Evolutionary conservation across 2,888 invertebrate genomes (phyloP).

Genomic region (Noctua pronuba): DNA sequence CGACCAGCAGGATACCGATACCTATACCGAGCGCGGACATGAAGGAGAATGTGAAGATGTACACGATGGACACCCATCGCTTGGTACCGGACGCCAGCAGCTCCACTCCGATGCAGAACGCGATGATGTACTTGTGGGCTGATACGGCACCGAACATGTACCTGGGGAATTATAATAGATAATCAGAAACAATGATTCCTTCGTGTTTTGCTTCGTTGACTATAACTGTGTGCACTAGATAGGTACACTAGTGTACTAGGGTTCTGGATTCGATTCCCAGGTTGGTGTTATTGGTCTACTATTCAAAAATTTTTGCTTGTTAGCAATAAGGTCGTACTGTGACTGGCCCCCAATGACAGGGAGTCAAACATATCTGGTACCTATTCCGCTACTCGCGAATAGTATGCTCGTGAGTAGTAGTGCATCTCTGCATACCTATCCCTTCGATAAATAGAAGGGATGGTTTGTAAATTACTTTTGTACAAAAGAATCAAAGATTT

Average conservation of each 20-base stretch:
- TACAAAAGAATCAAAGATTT: too few relatives aligned
- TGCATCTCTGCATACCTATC: not conserved
- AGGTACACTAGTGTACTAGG: too few relatives aligned
- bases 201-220: not conserved
- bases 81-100: conserved; percentile 93
- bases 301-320: not conserved
- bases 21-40: conserved; percentile 95
- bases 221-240: not conserved
- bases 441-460: not conserved
- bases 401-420: too few relatives aligned
- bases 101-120: conserved; percentile 96
- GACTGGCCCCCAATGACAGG: too few relatives aligned
- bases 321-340: too few relatives aligned
- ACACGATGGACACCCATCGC: conserved; percentile 91
- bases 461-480: too few relatives aligned
- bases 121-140: conserved; percentile 96
- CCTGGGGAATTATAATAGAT: conserved; percentile 75
- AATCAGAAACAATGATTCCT: not conserved
- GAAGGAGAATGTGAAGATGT: conserved; percentile 94
- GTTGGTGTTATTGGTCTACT: not conserved
- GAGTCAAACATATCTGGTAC: too few relatives aligned
- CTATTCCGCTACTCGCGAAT: too few relatives aligned
- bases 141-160: conserved; percentile 96
- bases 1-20: conserved; percentile 92
- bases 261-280: not conserved